These are phyloP conservation scores for Drepanosiphum platanoidis DNA, from an alignment of 2,888 invertebrate species.

Conservation along the genomic window DNA sequence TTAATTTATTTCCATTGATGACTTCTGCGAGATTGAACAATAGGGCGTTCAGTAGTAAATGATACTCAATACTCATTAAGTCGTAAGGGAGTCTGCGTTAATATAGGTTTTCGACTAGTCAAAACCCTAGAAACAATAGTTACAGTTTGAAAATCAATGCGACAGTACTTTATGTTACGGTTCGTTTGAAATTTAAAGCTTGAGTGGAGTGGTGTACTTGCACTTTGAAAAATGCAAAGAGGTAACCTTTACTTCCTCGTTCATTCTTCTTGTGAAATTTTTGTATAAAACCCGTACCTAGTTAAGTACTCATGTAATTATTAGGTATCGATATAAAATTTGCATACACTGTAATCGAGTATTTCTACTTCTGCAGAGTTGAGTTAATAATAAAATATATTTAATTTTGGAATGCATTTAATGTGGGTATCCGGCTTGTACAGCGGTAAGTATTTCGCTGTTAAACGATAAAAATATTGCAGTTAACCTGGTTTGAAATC, in stretches of 20 bases:
- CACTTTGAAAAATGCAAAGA: too few species aligned
- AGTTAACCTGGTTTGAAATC: slow-evolving; percentile 6
- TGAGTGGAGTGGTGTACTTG: background rate
- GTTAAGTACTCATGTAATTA: too few species aligned
- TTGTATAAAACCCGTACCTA: background rate
- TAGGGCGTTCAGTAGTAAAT: background rate
- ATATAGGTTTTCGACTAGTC: background rate
- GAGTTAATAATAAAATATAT: background rate
- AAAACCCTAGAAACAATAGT: background rate
- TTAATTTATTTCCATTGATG: background rate
- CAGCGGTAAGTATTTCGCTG: background rate
- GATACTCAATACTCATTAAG: background rate
- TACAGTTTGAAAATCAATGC: background rate
- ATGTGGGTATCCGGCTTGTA: background rate
- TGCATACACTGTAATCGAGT: background rate
- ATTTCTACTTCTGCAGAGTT: background rate
- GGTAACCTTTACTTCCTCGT: too few species aligned
- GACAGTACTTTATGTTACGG: background rate
- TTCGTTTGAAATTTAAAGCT: background rate
- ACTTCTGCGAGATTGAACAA: background rate
- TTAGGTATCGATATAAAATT: background rate
- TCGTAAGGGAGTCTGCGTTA: background rate
- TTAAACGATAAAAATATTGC: background rate
- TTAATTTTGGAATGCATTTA: background rate
- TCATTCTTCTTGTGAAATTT: too few species aligned